Conservation (phyloP, 1,140 invertebrate species). For the Hycleus cichorii region DNA sequence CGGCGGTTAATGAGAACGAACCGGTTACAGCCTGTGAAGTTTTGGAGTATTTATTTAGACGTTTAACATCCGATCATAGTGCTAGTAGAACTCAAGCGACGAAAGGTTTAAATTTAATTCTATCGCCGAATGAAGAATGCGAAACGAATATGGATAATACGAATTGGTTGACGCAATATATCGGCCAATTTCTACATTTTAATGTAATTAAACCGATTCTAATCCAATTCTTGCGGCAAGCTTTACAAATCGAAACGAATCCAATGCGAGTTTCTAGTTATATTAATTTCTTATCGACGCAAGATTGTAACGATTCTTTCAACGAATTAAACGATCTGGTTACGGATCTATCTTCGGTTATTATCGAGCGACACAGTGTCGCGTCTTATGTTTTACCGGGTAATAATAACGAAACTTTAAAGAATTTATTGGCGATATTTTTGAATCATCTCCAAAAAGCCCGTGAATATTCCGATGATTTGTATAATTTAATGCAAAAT, state of each 20-base stretch:
- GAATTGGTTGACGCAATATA: slow-evolving; percentile 70
- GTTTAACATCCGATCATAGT: slow-evolving; percentile 75
- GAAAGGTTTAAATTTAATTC: slow-evolving; percentile 52
- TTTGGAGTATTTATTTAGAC: slow-evolving; percentile 83
- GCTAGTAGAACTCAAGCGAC: slow-evolving; percentile 70
- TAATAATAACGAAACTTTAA: slow-evolving; percentile 55
- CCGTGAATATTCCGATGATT: slow-evolving; percentile 53
- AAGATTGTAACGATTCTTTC: slow-evolving; percentile 59
- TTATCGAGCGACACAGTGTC: slow-evolving; percentile 88
- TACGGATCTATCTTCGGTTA: slow-evolving; percentile 77
- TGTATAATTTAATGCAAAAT: slow-evolving; percentile 59
- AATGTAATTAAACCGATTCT: slow-evolving; percentile 56
- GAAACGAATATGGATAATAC: slow-evolving; percentile 28
- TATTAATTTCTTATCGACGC: slow-evolving; percentile 73
- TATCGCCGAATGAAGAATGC: slow-evolving; percentile 42
- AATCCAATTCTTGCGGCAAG: slow-evolving; percentile 65
- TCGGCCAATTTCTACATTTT: slow-evolving; percentile 70
- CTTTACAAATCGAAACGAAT: slow-evolving; percentile 86
- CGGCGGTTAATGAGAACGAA: slow-evolving; percentile 54
- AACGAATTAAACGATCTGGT: slow-evolving; percentile 58
- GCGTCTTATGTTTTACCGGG: slow-evolving; percentile 75
- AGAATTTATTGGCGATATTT: slow-evolving; percentile 72
- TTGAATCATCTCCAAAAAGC: slow-evolving; percentile 66
- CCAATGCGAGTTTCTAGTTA: slow-evolving; percentile 81
- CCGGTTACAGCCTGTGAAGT: slow-evolving; percentile 68